A percentile compares a stretch with the other conserved stretches of the same genome.
These are phyloP conservation scores for Meloidogyne exigua DNA, from an alignment of 1,140 invertebrate genomes.

Conservation along the genomic window DNA sequence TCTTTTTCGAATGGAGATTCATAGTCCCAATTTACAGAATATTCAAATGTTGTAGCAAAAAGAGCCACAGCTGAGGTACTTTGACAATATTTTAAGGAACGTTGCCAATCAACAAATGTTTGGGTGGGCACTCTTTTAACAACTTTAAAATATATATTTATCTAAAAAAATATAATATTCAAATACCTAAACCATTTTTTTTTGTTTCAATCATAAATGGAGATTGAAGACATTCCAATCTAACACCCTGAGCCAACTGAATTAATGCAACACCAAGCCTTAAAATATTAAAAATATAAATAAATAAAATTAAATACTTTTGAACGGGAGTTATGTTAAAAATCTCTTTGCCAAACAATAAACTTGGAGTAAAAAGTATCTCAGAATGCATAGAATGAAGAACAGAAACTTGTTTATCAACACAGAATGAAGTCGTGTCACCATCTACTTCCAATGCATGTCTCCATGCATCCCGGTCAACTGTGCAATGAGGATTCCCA, in stretches of 20 bases:
- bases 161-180: too few relatives aligned
- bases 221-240: conserved; percentile 1
- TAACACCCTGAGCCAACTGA: conserved; percentile 17
- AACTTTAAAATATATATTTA: neutral
- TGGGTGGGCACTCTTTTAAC: neutral
- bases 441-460: conserved; percentile 5
- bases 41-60: conserved; percentile 23
- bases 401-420: conserved; percentile 10
- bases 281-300: neutral
- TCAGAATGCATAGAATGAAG: neutral
- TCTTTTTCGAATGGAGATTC: neutral
- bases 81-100: conserved; percentile 1
- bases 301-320: neutral
- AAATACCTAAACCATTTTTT: conserved; percentile 8
- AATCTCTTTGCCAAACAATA: neutral
- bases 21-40: conserved; percentile 19
- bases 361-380: neutral
- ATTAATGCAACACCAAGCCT: conserved; percentile 16
- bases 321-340: neutral
- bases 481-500: conserved; percentile 9
- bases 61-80: conserved; percentile 14
- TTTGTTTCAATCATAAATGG: neutral
- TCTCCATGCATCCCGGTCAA: conserved; percentile 23
- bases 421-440: conserved; percentile 21
- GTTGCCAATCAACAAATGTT: conserved; percentile 26